These are phyloP conservation scores for Holocentrus rufus DNA, from an alignment of 2,797 vertebrate species.

Conservation along the genomic window DNA sequence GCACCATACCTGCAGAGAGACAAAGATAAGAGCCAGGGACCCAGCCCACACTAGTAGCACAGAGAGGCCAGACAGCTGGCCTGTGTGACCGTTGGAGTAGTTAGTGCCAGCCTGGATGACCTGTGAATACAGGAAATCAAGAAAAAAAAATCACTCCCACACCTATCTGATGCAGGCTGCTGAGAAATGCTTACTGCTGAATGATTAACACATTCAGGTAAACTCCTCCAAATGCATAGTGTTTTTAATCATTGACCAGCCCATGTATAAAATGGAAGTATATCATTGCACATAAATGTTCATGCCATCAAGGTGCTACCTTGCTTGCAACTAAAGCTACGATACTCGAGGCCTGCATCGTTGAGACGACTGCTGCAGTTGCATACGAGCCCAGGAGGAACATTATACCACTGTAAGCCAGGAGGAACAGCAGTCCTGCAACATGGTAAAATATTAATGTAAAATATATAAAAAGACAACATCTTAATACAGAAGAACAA, in stretches of 20 bases:
- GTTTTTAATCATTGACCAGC: not conserved
- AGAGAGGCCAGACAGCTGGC: conserved; percentile 85
- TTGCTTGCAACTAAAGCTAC: conserved; percentile 81
- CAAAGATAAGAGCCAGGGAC: conserved; percentile 80
- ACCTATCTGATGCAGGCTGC: not conserved
- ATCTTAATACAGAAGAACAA: not conserved
- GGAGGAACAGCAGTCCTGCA: conserved; percentile 80
- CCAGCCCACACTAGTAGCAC: conserved; percentile 80
- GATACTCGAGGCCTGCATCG: conserved; percentile 78
- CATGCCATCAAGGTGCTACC: conserved; percentile 66
- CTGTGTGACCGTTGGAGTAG: conserved; percentile 81
- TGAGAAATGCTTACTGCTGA: not conserved
- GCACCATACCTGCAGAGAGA: conserved; percentile 83
- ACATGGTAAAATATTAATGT: not conserved
- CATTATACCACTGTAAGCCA: conserved; percentile 66
- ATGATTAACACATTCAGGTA: conserved; percentile 6
- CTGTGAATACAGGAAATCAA: conserved; percentile 68
- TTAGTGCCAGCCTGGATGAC: conserved; percentile 83
- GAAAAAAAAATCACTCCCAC: not conserved
- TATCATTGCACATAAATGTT: not conserved
- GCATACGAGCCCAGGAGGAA: conserved; percentile 79
- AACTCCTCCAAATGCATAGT: no score
- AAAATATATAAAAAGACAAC: not conserved
- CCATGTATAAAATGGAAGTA: not conserved
- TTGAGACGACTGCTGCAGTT: conserved; percentile 62